A percentile compares a stretch with the other conserved stretches of the same genome.
phyloP scores from a whole-genome alignment of 2,888 invertebrate genomes.

The Pycnomerus fuliginosus region DNA sequence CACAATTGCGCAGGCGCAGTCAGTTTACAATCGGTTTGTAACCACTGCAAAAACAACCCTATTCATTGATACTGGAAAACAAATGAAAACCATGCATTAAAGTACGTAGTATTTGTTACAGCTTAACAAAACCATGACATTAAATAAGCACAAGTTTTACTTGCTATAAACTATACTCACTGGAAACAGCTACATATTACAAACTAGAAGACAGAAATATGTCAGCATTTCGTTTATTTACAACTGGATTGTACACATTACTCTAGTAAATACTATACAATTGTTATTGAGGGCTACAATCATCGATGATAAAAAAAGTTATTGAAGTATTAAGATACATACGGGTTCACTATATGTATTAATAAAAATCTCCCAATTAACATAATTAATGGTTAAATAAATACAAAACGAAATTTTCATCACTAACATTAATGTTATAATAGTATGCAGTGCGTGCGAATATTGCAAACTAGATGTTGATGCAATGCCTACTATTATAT shows the following conservation, averaged over 20 bases:
- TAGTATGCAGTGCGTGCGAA: constrained; percentile 25
- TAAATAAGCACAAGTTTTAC: too few species aligned
- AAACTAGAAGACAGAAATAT: too few species aligned
- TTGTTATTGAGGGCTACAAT: constrained; percentile 50
- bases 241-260: constrained; percentile 54
- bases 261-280: constrained; percentile 53
- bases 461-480: constrained; percentile 15
- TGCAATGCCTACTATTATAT: constrained; percentile 27
- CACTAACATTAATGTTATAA: constrained; percentile 8
- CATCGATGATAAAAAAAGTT: constrained; percentile 51
- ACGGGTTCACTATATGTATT: constrained; percentile 40
- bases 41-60: too few species aligned
- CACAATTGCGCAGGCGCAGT: too few species aligned
- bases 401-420: constrained; percentile 28
- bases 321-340: constrained; percentile 47
- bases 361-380: constrained; percentile 41
- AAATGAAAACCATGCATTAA: too few species aligned
- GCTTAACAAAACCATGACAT: too few species aligned
- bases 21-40: too few species aligned
- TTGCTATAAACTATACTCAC: too few species aligned
- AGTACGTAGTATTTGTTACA: too few species aligned
- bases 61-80: too few species aligned
- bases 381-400: constrained; percentile 44
- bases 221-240: constrained; percentile 47
- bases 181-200: too few species aligned